Percentiles rank a stretch among this genome's conserved stretches.
Conservation (phyloP, 2,113 vertebrate species). For the Leiothrix lutea region DNA sequence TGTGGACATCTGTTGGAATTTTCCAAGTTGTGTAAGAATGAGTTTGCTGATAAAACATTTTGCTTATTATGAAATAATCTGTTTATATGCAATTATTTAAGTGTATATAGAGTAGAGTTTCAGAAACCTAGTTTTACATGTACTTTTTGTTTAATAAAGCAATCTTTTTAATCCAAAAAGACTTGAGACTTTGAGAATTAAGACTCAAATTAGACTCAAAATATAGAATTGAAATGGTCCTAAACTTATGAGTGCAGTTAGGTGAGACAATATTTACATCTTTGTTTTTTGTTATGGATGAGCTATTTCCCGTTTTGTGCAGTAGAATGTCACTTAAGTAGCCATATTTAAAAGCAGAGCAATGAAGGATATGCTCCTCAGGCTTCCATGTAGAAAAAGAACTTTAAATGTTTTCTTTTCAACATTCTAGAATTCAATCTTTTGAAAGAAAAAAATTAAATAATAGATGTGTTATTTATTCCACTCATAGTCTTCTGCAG, state of each 20-base stretch:
- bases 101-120: not conserved
- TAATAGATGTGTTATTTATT: not conserved
- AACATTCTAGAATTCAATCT: not conserved
- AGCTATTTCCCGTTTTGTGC: not conserved
- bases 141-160: constrained; percentile 14
- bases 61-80: not conserved
- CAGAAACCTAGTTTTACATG: not conserved
- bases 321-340: not conserved
- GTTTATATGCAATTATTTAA: not conserved
- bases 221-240: not conserved
- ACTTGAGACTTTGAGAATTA: not conserved
- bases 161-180: not conserved
- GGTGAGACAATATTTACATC: not conserved
- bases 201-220: not conserved
- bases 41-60: not conserved
- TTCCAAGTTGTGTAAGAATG: not conserved
- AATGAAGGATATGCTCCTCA: not conserved
- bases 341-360: not conserved
- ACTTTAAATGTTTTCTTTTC: not conserved
- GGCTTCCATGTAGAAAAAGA: not conserved
- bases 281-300: not conserved
- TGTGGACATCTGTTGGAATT: not conserved
- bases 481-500: not conserved
- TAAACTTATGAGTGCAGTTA: not conserved
- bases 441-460: not conserved